Evolutionary conservation across 2,797 vertebrate genomes (phyloP).

Genomic region (Limnodromus scolopaceus): DNA sequence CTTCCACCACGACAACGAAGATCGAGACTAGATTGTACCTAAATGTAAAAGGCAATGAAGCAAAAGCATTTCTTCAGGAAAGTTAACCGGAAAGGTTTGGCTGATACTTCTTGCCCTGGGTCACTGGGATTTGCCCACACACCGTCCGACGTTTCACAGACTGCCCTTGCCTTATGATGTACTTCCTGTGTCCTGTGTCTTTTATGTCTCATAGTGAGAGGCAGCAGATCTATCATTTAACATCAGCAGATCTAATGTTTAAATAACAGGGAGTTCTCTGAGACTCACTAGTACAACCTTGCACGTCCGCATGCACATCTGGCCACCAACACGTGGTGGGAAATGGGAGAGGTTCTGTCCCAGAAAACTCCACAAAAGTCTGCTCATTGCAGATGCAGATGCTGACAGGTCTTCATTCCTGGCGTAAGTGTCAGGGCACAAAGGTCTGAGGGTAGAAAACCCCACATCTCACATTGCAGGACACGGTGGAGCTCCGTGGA

Average conservation of each 20-base stretch:
- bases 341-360: rapidly evolving
- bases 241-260: background rate
- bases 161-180: background rate
- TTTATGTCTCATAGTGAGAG: rapidly evolving
- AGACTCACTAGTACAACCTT: background rate
- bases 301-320: rapidly evolving
- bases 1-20: background rate
- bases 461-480: background rate
- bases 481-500: rapidly evolving
- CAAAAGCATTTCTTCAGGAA: background rate
- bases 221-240: background rate
- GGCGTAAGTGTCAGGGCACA: rapidly evolving
- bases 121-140: rapidly evolving
- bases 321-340: background rate
- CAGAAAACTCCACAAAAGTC: background rate
- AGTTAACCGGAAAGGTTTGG: background rate
- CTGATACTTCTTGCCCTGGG: background rate
- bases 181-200: background rate
- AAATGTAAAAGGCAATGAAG: background rate
- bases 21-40: background rate
- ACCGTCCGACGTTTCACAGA: background rate
- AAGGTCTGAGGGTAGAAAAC: background rate
- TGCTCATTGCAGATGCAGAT: background rate
- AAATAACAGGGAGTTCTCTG: background rate
- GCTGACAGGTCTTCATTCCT: background rate